Evolutionary conservation across 1,140 invertebrate genomes (phyloP).

Genomic region (Drosophila orosa): DNA sequence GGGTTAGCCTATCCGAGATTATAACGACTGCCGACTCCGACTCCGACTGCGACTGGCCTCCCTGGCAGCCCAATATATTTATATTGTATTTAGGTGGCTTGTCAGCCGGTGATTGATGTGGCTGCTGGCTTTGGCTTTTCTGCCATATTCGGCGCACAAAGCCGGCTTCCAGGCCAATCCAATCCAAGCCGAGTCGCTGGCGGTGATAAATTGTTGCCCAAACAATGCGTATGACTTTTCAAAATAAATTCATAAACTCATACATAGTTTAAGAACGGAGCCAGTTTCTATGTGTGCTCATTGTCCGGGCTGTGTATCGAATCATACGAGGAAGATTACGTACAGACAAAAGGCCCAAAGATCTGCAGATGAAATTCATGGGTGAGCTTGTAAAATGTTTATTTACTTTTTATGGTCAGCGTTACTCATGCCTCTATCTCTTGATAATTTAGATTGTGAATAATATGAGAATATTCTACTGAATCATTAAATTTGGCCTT

Average conservation of each 20-base stretch:
- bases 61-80: conserved; percentile 41
- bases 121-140: conserved; percentile 46
- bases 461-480: conserved; percentile 11
- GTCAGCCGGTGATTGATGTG: conserved; percentile 77
- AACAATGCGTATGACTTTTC: conserved; percentile 54
- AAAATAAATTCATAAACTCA: conserved; percentile 51
- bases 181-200: conserved; percentile 20
- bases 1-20: conserved; percentile 54
- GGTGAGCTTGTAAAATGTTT: conserved; percentile 17
- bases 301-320: conserved; percentile 26
- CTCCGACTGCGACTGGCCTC: conserved; percentile 26
- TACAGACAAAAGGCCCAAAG: background rate
- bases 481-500: background rate
- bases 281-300: conserved; percentile 31
- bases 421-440: conserved; percentile 16
- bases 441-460: conserved; percentile 15
- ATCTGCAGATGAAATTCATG: conserved; percentile 5
- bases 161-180: conserved; percentile 19
- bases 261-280: conserved; percentile 36
- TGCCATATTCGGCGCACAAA: conserved; percentile 67
- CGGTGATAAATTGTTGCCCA: conserved; percentile 47
- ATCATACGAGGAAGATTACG: conserved; percentile 22
- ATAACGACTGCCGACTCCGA: conserved; percentile 39
- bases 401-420: conserved; percentile 19
- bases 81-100: conserved; percentile 79